Base-by-base conservation (phyloP, 1,140 invertebrate genomes). In the Neoseiulus cucumeris region DNA sequence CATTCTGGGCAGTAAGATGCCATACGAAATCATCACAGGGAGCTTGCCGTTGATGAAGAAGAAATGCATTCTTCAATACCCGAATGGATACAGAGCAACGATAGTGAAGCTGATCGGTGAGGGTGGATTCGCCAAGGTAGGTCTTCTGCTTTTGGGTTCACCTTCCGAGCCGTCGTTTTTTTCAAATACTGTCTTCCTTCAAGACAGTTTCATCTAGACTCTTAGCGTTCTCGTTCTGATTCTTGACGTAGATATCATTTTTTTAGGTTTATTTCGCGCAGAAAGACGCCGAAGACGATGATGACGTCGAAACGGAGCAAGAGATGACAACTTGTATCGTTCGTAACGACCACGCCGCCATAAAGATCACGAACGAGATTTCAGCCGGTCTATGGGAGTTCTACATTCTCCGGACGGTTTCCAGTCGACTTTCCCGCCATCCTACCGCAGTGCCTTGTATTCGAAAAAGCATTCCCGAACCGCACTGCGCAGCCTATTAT, bases 331-430 rank as follows among this genome's bases (percentile, higher is more conserved):
- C 51, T 17, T 59, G 51, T 33, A 59, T 59, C 5, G 51, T 59
- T 59, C 51, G 51, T 17, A 33, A 59, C 51, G 51, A 59, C 33
- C 51, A 59, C 25, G 51, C 51, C 14, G 51, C 51, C 51, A 59
- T 59, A 12, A 59, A 59, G 22, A 25, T 59, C 17, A 59, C 51
- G 2, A 59, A 59, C 25, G 51, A 59, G 51, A 59, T 59, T 9
- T 29, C 51, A 1, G 51, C 51, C 22, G 51, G 51, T 2, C 1
- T 59, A 20, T 59, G 51, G 51, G 51, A 59, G 22, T 59, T 20
- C 22, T 59, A 59, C 51, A 25, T 59, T 25, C 51, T 59, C 22
- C 25, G 22, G 17, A 25, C 51, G 14, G 22, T 59, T 2, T 59
- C 22, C 33, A 14, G 25, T 9, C 51, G 51, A 25, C 22, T 59